Base-by-base conservation (phyloP, 2,797 vertebrate species). In the Chrosomus eos region DNA sequence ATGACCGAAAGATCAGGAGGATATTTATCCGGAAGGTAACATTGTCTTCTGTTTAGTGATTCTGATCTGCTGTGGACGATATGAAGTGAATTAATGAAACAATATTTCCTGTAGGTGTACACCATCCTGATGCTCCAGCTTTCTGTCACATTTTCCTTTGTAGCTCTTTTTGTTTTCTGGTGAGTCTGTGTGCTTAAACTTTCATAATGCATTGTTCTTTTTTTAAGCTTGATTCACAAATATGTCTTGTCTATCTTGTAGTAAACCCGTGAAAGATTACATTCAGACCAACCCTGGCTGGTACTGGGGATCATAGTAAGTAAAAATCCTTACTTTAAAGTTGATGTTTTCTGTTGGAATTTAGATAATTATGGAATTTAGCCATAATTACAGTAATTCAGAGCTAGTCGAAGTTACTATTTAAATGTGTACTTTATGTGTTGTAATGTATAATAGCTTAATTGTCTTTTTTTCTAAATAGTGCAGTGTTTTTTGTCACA, bases 241-340 rank as follows among this genome's bases (percentile, higher is more conserved):
- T 21, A 4, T 60, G 38, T 84, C 66, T 60, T 40, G 11, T 84
- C 38, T 66, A 8, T 76, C 84, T 88, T 91, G 38, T 93, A 99
- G 97, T 70, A 96, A 97, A 45, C 95, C 97, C 0, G 94, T 98
- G 74, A 97, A 96, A 91, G 91, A 93, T 55, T 99, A 97, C 87
- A 93, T 99, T 86, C 97, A 98, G 82, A 85, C 90, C 51, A 97
- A 98, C 84, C 95, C 97, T 40, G 97, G 95, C 43, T 99, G 97
- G 97, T 99, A 99, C 81, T 99, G 97, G 98, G 97, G 97, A 48
- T 98, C 97, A 88, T 98, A 98, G 98, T 99, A 92, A 98, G 97
- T 97, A 92, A 10, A 7, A 40, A 31, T 36, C 1, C 36, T 33
- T 60, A 60, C 8, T 76, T 74, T 43, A 6, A 7, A 19, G 33